phyloP scores from a whole-genome alignment of 2,797 vertebrate species.

The Neosilurus hyrtlii region DNA sequence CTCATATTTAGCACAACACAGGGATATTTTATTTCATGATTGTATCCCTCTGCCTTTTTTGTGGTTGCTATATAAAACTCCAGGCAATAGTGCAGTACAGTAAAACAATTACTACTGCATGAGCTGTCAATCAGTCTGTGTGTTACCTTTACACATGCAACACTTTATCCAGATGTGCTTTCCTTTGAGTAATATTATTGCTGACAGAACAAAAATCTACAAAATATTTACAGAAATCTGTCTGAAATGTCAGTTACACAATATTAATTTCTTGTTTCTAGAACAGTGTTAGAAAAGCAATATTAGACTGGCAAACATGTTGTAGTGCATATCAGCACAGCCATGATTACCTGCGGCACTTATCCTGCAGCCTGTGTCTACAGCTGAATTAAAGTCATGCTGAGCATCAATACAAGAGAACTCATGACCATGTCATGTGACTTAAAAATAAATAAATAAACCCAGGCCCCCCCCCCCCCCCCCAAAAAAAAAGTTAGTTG shows the following conservation, averaged over 20 bases:
- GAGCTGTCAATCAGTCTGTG: background rate
- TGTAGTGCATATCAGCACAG: background rate
- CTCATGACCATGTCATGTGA: background rate
- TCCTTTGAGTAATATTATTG: background rate
- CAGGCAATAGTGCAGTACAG: too few species aligned
- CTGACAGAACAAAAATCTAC: background rate
- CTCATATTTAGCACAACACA: too few species aligned
- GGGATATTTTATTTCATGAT: background rate
- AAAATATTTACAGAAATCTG: background rate
- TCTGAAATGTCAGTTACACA: background rate
- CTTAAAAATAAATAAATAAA: background rate
- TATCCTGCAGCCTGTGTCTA: background rate
- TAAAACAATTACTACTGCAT: background rate
- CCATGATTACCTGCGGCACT: background rate
- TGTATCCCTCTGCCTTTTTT: background rate
- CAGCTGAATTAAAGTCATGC: background rate
- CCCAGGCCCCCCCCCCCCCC: too few species aligned
- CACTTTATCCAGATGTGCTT: background rate
- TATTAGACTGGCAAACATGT: background rate
- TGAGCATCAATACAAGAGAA: background rate
- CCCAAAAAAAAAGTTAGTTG: background rate
- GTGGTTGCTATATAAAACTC: background rate
- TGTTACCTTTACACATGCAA: background rate
- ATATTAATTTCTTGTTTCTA: slow-evolving; percentile 2
- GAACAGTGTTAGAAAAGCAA: background rate